A percentile compares a stretch with the other conserved stretches of the same genome.
These are phyloP conservation scores for Macroglossus sobrinus DNA, from an alignment of 2,113 vertebrate genomes.

Conservation along the genomic window DNA sequence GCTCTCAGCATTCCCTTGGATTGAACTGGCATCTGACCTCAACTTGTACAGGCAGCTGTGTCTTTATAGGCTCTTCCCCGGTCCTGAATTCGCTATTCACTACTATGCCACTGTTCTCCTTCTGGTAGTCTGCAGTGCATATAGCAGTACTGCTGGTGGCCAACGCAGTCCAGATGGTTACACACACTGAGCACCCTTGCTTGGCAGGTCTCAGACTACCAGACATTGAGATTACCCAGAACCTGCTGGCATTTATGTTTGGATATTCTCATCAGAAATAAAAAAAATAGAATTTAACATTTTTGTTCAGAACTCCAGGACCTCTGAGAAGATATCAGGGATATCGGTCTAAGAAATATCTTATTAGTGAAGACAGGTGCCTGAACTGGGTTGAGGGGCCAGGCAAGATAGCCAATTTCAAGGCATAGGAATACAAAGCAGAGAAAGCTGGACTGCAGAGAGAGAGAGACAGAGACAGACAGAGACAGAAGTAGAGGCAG, in stretches of 20 bases:
- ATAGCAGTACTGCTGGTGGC: neutral
- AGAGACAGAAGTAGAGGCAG: rapidly evolving
- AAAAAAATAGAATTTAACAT: neutral
- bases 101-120: neutral
- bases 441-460: neutral
- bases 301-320: neutral
- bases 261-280: neutral
- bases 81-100: neutral
- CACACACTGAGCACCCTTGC: neutral
- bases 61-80: neutral
- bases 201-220: neutral
- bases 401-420: neutral
- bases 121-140: neutral
- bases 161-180: neutral
- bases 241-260: neutral
- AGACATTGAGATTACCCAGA: neutral
- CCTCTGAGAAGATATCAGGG: neutral
- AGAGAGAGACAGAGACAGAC: neutral
- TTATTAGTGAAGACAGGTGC: neutral
- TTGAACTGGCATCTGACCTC: neutral
- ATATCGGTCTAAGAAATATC: neutral
- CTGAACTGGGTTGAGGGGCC: neutral
- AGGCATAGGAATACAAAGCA: neutral
- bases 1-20: neutral
- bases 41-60: neutral